Conservation (phyloP, 2,888 invertebrate species). For the Encarsia formosa region DNA sequence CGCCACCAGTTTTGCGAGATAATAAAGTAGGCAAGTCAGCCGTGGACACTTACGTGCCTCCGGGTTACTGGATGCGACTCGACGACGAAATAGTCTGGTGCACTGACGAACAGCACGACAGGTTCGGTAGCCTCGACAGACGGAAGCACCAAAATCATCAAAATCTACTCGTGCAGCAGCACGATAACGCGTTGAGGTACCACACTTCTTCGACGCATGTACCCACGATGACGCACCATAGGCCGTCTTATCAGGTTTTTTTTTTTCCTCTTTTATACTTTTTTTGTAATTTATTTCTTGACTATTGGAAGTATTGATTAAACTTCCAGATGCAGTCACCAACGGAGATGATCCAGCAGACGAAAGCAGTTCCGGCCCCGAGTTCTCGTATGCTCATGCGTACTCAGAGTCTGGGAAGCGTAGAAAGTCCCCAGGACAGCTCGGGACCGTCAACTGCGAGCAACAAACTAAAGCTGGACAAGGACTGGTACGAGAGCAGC, state of each 20-base stretch:
- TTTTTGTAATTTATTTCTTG: too few species aligned
- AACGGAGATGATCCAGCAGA: constrained; percentile 8
- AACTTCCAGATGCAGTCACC: constrained; percentile 14
- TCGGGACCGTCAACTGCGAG: constrained; percentile 12
- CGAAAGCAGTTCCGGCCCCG: constrained; percentile 1
- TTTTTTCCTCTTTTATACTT: too few species aligned
- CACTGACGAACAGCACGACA: constrained; percentile 43
- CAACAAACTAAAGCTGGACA: constrained; percentile 52
- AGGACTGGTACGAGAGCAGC: constrained; percentile 69
- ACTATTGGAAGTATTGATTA: too few species aligned
- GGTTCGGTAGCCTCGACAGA: constrained; percentile 61
- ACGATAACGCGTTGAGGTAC: constrained; percentile 38
- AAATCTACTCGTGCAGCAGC: constrained; percentile 36
- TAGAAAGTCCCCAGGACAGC: constrained; percentile 49
- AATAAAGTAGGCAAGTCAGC: constrained; percentile 6
- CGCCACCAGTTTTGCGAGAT: too few species aligned
- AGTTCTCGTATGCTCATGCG: constrained; percentile 49
- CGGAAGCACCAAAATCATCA: too few species aligned
- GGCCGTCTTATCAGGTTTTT: too few species aligned
- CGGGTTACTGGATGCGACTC: constrained; percentile 44
- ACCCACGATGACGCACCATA: too few species aligned
- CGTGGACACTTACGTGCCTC: constrained; percentile 29
- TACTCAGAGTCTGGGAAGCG: constrained; percentile 60
- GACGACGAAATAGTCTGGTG: constrained; percentile 47
- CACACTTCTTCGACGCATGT: too few species aligned